Base-by-base conservation (phyloP, 1,140 invertebrate species). In the Zaprionus lachaisei region DNA sequence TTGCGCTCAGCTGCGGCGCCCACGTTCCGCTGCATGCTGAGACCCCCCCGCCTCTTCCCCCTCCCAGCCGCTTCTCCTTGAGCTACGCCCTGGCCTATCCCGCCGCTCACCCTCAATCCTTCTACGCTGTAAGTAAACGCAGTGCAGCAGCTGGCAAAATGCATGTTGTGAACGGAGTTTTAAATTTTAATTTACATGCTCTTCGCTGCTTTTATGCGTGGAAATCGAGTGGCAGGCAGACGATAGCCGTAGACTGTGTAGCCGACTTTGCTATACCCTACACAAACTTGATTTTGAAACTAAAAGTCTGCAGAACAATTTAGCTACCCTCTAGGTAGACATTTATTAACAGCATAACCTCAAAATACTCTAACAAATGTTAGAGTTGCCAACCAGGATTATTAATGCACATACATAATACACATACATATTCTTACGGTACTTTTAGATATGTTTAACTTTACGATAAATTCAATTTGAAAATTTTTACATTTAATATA, bases 141-240 rank as follows among this genome's bases (percentile, higher is more conserved):
- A 63, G n/a, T 4, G 41, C 61, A 63, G 71, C 77, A 76, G 77
- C 54, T 87, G 71, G 61, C 83, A 72, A 78, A 87, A 83, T 81
- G 80, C 71, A 87, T 83, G 80, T 87, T 89, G 71, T 61, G 65
- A 84, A 83, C 73, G 79, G 69, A 89, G 69, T 89, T 47, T 89
- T 60, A 79, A 89, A 90, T 79, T 89, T 84, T 81, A 81, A 90
- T 87, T 73, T 79, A 78, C 81, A 79, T 63, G 70, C 70, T 65
- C 34, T 66, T 74, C 70, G 60, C 31, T 51, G 57, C 17, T 34
- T 26, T 38, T 34, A 31, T 58, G 54, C 15, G 64, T 72, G 55
- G 24, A 69, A 69, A 71, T 69, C 26, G 31, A 37, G 9, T 41
- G 5, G 15, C 15, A 49, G n/a, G 2, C 5, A 9, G 3, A 11